phyloP scores from a whole-genome alignment of 2,113 vertebrate species.

The Ciconia stormi region DNA sequence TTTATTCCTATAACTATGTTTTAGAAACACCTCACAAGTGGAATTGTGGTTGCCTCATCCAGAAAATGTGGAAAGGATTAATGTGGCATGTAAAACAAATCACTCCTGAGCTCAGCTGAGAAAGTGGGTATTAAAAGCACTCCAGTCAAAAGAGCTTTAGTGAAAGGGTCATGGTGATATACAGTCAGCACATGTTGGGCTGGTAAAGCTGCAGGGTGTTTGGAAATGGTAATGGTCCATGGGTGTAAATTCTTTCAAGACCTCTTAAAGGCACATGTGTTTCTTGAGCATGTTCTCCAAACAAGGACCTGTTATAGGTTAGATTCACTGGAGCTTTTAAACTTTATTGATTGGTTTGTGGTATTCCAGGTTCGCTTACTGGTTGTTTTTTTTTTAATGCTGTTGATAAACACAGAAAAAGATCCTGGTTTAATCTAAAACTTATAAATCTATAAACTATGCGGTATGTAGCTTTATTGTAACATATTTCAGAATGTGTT shows the following conservation, averaged over 20 bases:
- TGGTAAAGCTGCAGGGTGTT: conserved; percentile 84
- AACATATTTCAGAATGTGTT: conserved; percentile 17
- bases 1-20: conserved; percentile 84
- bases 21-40: conserved; percentile 87
- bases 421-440: conserved; percentile 63
- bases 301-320: conserved; percentile 84
- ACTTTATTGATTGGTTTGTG: conserved; percentile 79
- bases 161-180: conserved; percentile 82
- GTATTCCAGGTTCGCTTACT: conserved; percentile 73
- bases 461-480: conserved; percentile 25
- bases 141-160: conserved; percentile 82
- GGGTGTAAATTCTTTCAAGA: conserved; percentile 89
- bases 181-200: conserved; percentile 83
- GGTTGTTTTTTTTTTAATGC: background rate
- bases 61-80: conserved; percentile 93
- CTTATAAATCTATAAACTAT: conserved; percentile 58
- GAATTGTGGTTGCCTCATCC: conserved; percentile 86
- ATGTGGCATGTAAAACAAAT: conserved; percentile 91
- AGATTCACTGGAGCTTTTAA: conserved; percentile 79
- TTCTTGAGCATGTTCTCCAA: conserved; percentile 79
- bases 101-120: conserved; percentile 86
- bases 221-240: conserved; percentile 86
- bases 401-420: conserved; percentile 69
- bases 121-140: conserved; percentile 87
- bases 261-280: conserved; percentile 86